Base-by-base conservation (phyloP, 2,888 invertebrate genomes). In the Epinotia nisella region DNA sequence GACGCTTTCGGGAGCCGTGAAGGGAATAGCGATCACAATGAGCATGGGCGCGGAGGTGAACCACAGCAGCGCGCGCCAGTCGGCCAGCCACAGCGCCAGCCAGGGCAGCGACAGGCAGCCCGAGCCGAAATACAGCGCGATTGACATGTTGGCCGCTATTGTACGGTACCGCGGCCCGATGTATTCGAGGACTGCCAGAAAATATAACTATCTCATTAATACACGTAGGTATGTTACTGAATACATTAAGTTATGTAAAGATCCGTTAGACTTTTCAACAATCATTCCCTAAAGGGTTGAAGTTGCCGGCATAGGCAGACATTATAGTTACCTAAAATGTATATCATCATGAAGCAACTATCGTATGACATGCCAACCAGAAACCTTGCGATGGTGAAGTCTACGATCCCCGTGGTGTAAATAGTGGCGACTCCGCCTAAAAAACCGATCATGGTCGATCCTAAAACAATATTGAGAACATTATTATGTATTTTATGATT, bases 341-440 rank as follows among this genome's bases (percentile, higher is more conserved):
- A 97, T 95, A 97, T 96, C 96, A 97, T 97, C 74, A 96, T 96
- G 86, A 96, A 97, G 85, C 96, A 96, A 85, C 96, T 97, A 87
- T 97, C 97, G 83, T 96, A 97, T 24, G 96, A 96, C 90, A 97
- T 95, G 64, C 97, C 97, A 39, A 97, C 96, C 71, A 97, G 90
- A 87, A 97, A 97, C 62, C 97, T 94, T 85, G 96, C 96, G 3
- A 95, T 81, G 29, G 96, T 95, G 85, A 97, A 98, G 74, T 95
- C 94, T 95, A 96, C 95, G 83, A 97, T 96, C 49, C 94, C 95
- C 5, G 86, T 89, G 15, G 95, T 94, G 81, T 96, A 96, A 0
- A 96, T 95, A 0, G 96, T 96, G 1, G 95, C 94, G 24, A 96
- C 90, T 5, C 97, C 93, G 17, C 94, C 94, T 2, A 90, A 78